Evolutionary conservation across 2,113 vertebrate species (phyloP).

Genomic region (Melierax canorus): DNA sequence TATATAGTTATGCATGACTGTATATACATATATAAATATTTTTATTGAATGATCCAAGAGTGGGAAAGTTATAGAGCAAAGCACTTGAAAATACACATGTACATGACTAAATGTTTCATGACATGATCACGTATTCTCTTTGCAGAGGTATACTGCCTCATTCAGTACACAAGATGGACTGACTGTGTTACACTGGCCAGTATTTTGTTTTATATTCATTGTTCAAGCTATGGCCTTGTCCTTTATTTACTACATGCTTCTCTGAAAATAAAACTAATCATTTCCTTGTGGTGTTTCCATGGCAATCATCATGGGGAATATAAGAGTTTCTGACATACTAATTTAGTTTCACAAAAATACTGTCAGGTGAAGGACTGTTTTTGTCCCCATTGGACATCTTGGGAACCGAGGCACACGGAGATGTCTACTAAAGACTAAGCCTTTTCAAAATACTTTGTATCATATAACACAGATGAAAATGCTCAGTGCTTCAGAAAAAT

Average conservation of each 20-base stretch:
- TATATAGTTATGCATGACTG: not conserved
- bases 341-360: not conserved
- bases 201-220: not conserved
- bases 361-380: not conserved
- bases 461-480: not conserved
- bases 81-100: not conserved
- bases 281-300: not conserved
- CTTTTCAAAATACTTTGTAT: not conserved
- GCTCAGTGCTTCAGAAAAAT: not conserved
- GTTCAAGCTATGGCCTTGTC: not conserved
- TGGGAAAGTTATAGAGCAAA: not conserved
- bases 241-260: not conserved
- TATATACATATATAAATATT: not conserved
- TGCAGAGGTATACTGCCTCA: not conserved
- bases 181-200: not conserved
- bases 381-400: not conserved
- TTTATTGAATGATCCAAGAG: not conserved
- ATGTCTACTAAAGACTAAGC: not conserved
- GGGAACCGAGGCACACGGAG: not conserved
- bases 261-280: not conserved
- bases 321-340: not conserved
- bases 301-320: not conserved
- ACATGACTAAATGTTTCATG: not conserved
- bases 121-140: not conserved
- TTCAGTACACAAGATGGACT: not conserved